Conservation (phyloP, 2,888 invertebrate species). For the Strigamia maritima region DNA sequence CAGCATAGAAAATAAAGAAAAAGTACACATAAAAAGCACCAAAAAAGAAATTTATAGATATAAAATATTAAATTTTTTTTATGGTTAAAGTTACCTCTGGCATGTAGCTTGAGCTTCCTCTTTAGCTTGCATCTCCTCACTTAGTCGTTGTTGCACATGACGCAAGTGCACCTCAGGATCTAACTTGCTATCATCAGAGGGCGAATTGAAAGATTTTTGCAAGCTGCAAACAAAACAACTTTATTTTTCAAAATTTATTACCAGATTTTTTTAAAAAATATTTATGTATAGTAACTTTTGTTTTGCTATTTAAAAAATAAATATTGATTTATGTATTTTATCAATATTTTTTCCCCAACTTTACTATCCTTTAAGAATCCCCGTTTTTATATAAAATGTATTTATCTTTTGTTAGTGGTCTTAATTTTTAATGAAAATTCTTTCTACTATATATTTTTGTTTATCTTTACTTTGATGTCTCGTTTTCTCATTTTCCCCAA, state of each 20-base stretch:
- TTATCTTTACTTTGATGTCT: conserved; percentile 5
- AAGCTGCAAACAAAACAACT: conserved; percentile 2
- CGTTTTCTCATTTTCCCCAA: conserved; percentile 16
- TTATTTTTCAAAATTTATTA: neutral
- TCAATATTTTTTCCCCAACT: neutral
- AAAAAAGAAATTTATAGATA: neutral
- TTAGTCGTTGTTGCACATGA: neutral
- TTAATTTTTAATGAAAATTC: neutral
- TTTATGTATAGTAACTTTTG: neutral
- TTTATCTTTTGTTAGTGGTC: neutral
- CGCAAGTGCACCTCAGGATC: conserved; percentile 16
- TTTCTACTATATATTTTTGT: conserved; percentile 2
- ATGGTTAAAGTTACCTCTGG: conserved; percentile 14
- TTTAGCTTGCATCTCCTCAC: conserved; percentile 31
- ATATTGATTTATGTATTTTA: neutral
- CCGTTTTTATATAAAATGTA: too few species aligned
- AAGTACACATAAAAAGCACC: neutral
- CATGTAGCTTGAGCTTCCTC: conserved; percentile 23
- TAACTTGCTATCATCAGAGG: neutral
- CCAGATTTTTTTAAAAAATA: neutral
- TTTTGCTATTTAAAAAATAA: neutral
- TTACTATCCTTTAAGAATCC: neutral
- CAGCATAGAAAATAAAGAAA: neutral
- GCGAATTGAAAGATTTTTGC: conserved; percentile 8
- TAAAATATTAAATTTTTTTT: neutral